These are phyloP conservation scores for Chaetura pelagica DNA, from an alignment of 2,113 vertebrate species.

Conservation along the genomic window DNA sequence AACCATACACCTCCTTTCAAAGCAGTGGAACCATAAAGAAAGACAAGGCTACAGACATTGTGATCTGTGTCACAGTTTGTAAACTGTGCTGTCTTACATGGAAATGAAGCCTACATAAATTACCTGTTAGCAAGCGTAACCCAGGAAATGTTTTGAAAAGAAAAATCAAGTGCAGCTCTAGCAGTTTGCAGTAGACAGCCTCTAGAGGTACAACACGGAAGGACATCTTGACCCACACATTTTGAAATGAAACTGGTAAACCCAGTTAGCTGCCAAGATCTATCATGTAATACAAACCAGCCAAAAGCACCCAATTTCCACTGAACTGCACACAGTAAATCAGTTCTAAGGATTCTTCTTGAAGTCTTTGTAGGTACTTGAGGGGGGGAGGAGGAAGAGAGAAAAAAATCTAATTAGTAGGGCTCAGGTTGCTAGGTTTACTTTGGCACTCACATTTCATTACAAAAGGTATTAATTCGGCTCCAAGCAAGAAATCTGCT, in stretches of 20 bases:
- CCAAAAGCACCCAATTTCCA: not conserved
- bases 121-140: not conserved
- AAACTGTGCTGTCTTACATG: not conserved
- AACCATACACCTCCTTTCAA: not conserved
- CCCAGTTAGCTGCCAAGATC: not conserved
- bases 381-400: rapidly evolving
- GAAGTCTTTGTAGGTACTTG: not conserved
- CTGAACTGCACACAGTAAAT: not conserved
- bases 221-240: not conserved
- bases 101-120: not conserved
- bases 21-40: not conserved
- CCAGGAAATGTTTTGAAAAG: not conserved
- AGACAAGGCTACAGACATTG: not conserved
- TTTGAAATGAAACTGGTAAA: not conserved
- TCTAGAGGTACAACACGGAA: not conserved
- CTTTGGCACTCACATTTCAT: not conserved
- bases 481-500: not conserved
- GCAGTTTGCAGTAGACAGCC: not conserved
- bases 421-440: not conserved
- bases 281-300: not conserved
- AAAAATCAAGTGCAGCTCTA: not conserved
- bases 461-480: not conserved
- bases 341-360: not conserved
- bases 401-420: not conserved
- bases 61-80: not conserved